phyloP scores from a whole-genome alignment of 2,113 vertebrate genomes.

The Carassius gibelio region DNA sequence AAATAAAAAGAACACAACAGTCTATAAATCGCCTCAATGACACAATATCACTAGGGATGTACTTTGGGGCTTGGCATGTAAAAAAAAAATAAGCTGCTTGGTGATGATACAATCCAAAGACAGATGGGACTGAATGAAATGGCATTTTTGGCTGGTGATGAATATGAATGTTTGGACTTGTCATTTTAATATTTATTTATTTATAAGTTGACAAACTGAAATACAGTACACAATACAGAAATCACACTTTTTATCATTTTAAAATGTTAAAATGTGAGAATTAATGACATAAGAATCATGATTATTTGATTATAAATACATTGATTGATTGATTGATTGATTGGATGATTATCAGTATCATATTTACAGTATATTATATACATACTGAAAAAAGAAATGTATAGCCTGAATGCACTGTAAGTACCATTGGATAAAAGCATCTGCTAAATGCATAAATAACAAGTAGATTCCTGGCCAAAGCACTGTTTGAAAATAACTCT shows the following conservation, averaged over 20 bases:
- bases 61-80: constrained; percentile 13
- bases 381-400: no score
- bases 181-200: constrained; percentile 4
- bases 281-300: neutral
- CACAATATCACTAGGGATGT: neutral
- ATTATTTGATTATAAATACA: no score
- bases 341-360: neutral
- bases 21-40: neutral
- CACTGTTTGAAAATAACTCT: neutral
- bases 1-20: neutral
- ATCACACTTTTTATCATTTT: neutral
- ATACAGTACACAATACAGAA: neutral
- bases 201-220: neutral
- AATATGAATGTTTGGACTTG: constrained; percentile 8
- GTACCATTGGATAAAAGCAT: no score
- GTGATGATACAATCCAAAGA: constrained; percentile 8
- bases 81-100: constrained; percentile 12
- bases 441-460: no score
- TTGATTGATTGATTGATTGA: no score
- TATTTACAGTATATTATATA: no score
- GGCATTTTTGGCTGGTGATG: constrained; percentile 7
- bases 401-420: no score
- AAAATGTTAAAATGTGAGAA: neutral
- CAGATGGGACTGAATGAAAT: constrained; percentile 27
- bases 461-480: neutral